Base-by-base conservation (phyloP, 2,797 vertebrate species). In the Echeneis naucrates region DNA sequence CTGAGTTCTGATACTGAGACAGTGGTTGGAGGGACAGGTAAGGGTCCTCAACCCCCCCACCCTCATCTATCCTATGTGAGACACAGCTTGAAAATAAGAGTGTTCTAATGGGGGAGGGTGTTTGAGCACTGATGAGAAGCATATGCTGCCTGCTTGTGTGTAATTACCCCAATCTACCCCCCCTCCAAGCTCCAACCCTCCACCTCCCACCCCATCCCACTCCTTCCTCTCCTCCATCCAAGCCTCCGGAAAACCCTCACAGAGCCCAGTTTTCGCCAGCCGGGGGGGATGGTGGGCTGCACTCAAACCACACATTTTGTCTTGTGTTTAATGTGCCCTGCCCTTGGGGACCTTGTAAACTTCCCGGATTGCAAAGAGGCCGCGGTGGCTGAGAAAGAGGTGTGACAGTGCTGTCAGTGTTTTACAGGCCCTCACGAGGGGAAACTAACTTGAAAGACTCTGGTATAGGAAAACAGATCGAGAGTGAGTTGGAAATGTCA, bases 111-210 rank as follows among this genome's bases (percentile, higher is more conserved):
- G 90, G 87, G 89, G 86, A 84, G 88, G 90, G 89, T 90, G 86
- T 91, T 84, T 85, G 78, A 83, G 81, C 87, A 45, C 88, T 95
- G 93, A 95, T 94, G 93, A 92, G 93, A 94, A 95, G 92, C 94
- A 95, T 92, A 94, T 95, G 94, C 91, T 92, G 92, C 91, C 92
- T 94, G 91, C 91, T 90, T 90, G 90, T 88, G 83, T 92, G 93
- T 91, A 94, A 94, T 94, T 94, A 93, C 90, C 88, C 86, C 92
- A 91, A 87, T 92, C 90, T 6, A 78, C 85, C 81, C 85, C 84
- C 64, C 37, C 81, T 80, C 65, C n/a, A n/a, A n/a, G n/a, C 48
- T 51, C 51, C 71, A 38, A 52, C 63, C 75, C 63, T 38, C 58
- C 48, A 57, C 53, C 56, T 19, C 37, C 9, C 21, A 32, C 48